Evolutionary conservation across 2,888 invertebrate genomes (phyloP), one percentile per base, ranked within the genome.

Genomic region (Hartigia nigra): DNA sequence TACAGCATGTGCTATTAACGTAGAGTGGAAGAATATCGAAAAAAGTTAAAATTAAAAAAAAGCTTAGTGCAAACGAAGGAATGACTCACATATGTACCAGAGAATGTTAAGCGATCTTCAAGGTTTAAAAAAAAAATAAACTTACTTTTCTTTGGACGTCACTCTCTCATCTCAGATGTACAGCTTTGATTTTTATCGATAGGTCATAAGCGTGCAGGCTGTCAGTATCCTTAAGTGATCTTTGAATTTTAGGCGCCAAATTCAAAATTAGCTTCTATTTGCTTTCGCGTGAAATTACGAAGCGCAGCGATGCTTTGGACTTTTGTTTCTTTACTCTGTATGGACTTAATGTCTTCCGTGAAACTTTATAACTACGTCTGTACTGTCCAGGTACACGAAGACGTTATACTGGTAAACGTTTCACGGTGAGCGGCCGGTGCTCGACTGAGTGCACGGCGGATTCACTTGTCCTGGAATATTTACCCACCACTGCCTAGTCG

Each of bases 401-500:
- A 23, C 36, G 75, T 5, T 70, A 75, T 77, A 78, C 77, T 35
- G 74, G 74, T 80, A 82, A 81, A 81, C 80, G 87, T 83, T 84
- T 82, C 86, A 81, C 88, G 88, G 89, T 89, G 90, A 89, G 89
- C 90, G 90, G 90, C 89, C 87, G 89, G 86, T 88, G 87, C 88
- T 84, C 88, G 88, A 91, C 91, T 91, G 88, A 85, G 80, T 86
- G 84, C 84, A 85, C 84, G 82, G 80, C 79, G 87, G 86, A 89
- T 87, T 88, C 87, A 82, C 86, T 87, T 85, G 85, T 87, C 86
- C 87, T 86, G 87, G 87, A 87, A 85, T 87, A 87, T 84, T 86
- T 86, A 83, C 84, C 87, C 88, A 87, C 89, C 86, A 87, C 85
- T 85, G 80, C 79, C 55, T 23, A 39, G 39, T 39, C 79, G 12